phyloP scores from a whole-genome alignment of 2,888 invertebrate genomes.

The Gasteruption jaculator region DNA sequence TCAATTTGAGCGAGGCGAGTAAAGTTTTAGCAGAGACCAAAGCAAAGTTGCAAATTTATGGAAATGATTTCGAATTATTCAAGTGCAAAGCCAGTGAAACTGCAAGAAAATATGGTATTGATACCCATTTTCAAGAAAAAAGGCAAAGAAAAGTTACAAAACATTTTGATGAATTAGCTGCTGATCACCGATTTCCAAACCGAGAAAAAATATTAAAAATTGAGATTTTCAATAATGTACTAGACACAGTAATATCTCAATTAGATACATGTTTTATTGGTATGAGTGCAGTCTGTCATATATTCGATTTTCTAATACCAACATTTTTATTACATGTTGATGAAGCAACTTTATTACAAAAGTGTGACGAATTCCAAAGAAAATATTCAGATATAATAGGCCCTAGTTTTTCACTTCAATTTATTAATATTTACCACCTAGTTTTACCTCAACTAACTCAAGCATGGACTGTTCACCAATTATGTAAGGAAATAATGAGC shows the following conservation, averaged over 20 bases:
- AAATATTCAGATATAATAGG: constrained; percentile 32
- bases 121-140: constrained; percentile 22
- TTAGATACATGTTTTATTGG: constrained; percentile 30
- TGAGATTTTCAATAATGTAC: constrained; percentile 30
- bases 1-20: constrained; percentile 26
- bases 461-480: constrained; percentile 22
- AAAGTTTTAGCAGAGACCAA: constrained; percentile 19
- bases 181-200: constrained; percentile 22
- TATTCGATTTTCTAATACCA: constrained; percentile 32
- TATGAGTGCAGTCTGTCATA: constrained; percentile 30
- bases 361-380: constrained; percentile 30
- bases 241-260: constrained; percentile 30
- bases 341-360: constrained; percentile 19
- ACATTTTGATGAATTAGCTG: constrained; percentile 25
- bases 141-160: constrained; percentile 31
- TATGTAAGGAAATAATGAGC: constrained; percentile 27
- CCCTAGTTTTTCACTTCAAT: constrained; percentile 30
- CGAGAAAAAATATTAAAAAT: constrained; percentile 21
- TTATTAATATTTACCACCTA: constrained; percentile 29
- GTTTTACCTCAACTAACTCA: constrained; percentile 25
- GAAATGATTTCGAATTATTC: constrained; percentile 30
- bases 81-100: constrained; percentile 30
- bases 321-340: constrained; percentile 25
- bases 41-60: constrained; percentile 27
- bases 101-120: constrained; percentile 26